A percentile compares a stretch with the other conserved stretches of the same genome.
phyloP scores from a whole-genome alignment of 2,797 vertebrate genomes.

The Sternotherus odoratus region DNA sequence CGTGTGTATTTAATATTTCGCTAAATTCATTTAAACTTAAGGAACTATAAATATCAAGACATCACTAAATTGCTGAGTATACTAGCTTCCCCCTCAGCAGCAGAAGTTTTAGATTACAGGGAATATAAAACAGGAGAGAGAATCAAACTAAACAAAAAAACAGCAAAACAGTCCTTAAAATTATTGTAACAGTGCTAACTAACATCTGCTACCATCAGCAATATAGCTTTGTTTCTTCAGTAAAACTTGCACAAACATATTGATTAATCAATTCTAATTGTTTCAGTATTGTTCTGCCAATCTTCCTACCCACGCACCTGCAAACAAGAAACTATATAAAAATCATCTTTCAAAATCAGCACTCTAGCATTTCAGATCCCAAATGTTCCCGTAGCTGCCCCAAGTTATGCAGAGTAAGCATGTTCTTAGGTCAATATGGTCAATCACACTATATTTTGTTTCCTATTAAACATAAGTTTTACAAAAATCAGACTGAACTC shows the following conservation, averaged over 20 bases:
- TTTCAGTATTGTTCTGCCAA: accelerated
- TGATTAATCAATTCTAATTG: neutral
- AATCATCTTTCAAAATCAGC: neutral
- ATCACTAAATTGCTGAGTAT: neutral
- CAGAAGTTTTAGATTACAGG: neutral
- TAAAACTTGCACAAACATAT: neutral
- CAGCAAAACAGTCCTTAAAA: no score
- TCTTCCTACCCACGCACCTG: neutral
- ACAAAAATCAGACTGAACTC: neutral
- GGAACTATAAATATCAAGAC: neutral
- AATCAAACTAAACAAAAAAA: no score
- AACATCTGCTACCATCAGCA: neutral
- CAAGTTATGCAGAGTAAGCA: neutral
- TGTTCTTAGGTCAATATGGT: neutral
- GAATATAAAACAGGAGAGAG: neutral
- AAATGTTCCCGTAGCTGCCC: neutral
- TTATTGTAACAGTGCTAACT: no score
- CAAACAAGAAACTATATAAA: neutral
- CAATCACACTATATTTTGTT: neutral
- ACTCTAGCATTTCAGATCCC: neutral
- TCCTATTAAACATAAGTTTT: neutral
- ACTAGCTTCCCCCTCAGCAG: neutral
- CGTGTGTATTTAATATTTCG: neutral
- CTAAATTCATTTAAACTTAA: neutral
- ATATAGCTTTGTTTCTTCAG: neutral